Percentiles rank a stretch among this genome's conserved stretches.
Evolutionary conservation across 2,888 invertebrate species (phyloP).

Genomic region (Candidula unifasciata): DNA sequence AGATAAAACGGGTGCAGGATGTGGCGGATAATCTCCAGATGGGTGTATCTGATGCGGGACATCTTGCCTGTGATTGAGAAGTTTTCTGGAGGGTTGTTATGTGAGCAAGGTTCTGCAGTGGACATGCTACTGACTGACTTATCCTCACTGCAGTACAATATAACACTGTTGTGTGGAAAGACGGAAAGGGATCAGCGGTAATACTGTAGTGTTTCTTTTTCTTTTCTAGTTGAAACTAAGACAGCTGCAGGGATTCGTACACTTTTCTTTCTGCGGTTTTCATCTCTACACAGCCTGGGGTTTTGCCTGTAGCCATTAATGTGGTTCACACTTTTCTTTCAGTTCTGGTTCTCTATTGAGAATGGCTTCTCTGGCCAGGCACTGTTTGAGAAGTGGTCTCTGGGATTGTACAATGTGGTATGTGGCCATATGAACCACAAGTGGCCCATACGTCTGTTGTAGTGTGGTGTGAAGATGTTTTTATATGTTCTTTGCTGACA

Average conservation of each 20-base stretch:
- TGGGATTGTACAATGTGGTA: conserved; percentile 96
- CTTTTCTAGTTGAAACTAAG: no score
- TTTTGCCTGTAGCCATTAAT: not conserved
- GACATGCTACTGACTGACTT: no score
- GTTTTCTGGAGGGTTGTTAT: no score
- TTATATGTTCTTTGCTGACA: not conserved
- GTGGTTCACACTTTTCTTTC: conserved; percentile 53
- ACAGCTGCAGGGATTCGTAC: not conserved
- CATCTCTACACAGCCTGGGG: not conserved
- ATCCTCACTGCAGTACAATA: no score
- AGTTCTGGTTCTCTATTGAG: conserved; percentile 97
- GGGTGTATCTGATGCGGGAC: no score
- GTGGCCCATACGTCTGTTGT: conserved; percentile 37
- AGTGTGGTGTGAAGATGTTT: not conserved
- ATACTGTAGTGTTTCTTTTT: not conserved
- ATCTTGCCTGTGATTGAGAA: no score
- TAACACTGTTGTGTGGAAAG: no score
- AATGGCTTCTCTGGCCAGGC: conserved; percentile 99
- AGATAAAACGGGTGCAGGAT: no score
- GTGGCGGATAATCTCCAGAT: no score
- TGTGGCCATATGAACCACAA: conserved; percentile 29
- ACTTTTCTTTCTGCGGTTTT: not conserved
- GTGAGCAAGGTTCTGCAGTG: no score
- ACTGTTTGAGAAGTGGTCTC: conserved; percentile 98
- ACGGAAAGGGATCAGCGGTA: no score